Conservation (phyloP, 2,888 invertebrate genomes). For the Caenorhabditis becei region DNA sequence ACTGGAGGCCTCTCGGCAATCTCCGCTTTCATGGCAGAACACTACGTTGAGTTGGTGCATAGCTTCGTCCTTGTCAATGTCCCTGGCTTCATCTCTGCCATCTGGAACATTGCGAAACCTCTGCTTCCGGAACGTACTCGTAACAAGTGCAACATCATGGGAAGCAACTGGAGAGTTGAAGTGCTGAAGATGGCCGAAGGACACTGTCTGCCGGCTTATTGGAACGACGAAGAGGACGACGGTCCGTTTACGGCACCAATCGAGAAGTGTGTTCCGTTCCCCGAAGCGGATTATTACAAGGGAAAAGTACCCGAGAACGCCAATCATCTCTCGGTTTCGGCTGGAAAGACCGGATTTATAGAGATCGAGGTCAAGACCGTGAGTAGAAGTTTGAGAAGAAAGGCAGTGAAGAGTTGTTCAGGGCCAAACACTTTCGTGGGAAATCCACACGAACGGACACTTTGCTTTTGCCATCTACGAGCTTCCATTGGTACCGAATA, state of each 20-base stretch:
- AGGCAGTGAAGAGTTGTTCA: conserved; percentile 20
- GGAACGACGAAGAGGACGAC: conserved; percentile 76
- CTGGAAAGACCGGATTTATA: conserved; percentile 75
- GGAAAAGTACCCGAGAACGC: conserved; percentile 63
- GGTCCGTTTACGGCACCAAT: conserved; percentile 74
- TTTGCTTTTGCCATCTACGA: conserved; percentile 79
- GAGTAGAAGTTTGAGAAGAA: not conserved
- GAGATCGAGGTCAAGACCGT: conserved; percentile 74
- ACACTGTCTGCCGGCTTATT: conserved; percentile 76
- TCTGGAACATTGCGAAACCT: conserved; percentile 77
- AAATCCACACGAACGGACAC: conserved; percentile 77
- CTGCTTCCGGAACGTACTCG: conserved; percentile 78
- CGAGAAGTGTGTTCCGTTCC: conserved; percentile 73
- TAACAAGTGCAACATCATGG: conserved; percentile 76
- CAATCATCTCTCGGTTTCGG: conserved; percentile 66
- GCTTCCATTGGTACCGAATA: conserved; percentile 60
- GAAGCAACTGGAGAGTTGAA: conserved; percentile 73
- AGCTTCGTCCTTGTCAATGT: conserved; percentile 80
- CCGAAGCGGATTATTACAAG: conserved; percentile 72
- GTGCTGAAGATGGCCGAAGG: conserved; percentile 76
- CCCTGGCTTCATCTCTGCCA: conserved; percentile 76
- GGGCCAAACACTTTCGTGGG: conserved; percentile 74
- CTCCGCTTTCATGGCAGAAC: conserved; percentile 79
- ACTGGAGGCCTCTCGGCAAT: conserved; percentile 76
- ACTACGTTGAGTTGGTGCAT: conserved; percentile 78